Conservation (phyloP, 2,888 invertebrate genomes). For the Strigamia transsilvanica region DNA sequence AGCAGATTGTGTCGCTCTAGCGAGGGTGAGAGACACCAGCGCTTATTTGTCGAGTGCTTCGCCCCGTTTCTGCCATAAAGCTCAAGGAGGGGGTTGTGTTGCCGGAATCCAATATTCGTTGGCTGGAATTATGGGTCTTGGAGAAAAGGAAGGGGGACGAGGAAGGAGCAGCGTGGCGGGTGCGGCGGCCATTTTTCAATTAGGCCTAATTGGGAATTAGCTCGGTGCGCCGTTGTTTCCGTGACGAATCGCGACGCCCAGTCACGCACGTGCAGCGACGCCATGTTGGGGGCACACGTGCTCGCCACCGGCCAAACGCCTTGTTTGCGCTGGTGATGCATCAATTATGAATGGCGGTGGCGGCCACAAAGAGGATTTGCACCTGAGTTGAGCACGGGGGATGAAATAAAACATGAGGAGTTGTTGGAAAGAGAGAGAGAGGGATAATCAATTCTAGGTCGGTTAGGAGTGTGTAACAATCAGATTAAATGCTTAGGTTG, state of each 20-base stretch:
- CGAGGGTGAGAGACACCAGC: neutral
- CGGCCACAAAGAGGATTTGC: constrained; percentile 3
- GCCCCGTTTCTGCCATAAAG: constrained; percentile 22
- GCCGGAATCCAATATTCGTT: constrained; percentile 7
- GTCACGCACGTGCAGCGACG: constrained; percentile 53
- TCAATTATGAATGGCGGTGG: constrained; percentile 31
- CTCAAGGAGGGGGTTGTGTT: neutral
- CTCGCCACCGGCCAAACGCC: constrained; percentile 6
- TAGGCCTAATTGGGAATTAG: constrained; percentile 51
- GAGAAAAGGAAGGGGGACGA: neutral
- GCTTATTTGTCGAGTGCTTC: constrained; percentile 38
- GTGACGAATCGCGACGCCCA: constrained; percentile 51
- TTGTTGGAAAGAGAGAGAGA: neutral
- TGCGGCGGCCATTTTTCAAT: constrained; percentile 51
- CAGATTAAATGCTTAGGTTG: no score
- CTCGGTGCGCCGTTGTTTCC: constrained; percentile 8
- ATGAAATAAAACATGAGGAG: neutral
- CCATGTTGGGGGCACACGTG: constrained; percentile 2
- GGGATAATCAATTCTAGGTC: neutral
- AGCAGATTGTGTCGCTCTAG: neutral
- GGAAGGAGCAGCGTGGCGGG: neutral
- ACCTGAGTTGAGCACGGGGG: neutral
- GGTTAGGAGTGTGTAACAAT: no score
- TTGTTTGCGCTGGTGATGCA: neutral
- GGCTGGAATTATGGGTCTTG: neutral